These are phyloP conservation scores for Phrixothrix hirtus DNA, from an alignment of 2,888 invertebrate genomes.

Conservation along the genomic window DNA sequence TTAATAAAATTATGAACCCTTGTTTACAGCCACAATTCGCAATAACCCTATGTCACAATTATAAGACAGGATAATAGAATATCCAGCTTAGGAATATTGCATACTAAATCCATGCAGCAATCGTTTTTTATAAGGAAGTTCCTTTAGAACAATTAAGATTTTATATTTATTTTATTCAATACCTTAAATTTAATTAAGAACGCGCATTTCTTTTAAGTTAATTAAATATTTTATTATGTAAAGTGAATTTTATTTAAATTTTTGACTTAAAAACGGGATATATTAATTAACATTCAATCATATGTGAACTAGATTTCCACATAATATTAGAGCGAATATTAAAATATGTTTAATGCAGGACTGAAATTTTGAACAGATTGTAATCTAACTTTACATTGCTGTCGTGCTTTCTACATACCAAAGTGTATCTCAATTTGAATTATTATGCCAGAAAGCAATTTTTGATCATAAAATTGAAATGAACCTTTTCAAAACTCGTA, in stretches of 20 bases:
- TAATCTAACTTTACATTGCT: conserved; percentile 23
- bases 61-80: conserved; percentile 13
- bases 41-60: conserved; percentile 21
- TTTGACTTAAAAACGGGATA: too few species aligned
- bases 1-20: conserved; percentile 21
- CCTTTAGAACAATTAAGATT: too few species aligned
- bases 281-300: too few species aligned
- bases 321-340: too few species aligned
- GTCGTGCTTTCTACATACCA: conserved; percentile 26
- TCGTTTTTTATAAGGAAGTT: too few species aligned
- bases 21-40: conserved; percentile 17
- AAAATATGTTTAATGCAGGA: conserved; percentile 21
- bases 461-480: conserved; percentile 27
- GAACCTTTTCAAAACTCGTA: conserved; percentile 20
- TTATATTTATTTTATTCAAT: too few species aligned
- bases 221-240: too few species aligned
- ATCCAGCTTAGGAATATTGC: conserved; percentile 4
- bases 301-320: too few species aligned
- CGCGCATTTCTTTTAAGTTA: too few species aligned
- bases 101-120: conserved; percentile 4
- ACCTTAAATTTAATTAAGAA: too few species aligned
- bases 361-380: conserved; percentile 26
- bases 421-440: conserved; percentile 25
- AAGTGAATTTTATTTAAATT: too few species aligned
- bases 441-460: conserved; percentile 28